phyloP scores from a whole-genome alignment of 1,140 invertebrate genomes.

The Magallana angulata region DNA sequence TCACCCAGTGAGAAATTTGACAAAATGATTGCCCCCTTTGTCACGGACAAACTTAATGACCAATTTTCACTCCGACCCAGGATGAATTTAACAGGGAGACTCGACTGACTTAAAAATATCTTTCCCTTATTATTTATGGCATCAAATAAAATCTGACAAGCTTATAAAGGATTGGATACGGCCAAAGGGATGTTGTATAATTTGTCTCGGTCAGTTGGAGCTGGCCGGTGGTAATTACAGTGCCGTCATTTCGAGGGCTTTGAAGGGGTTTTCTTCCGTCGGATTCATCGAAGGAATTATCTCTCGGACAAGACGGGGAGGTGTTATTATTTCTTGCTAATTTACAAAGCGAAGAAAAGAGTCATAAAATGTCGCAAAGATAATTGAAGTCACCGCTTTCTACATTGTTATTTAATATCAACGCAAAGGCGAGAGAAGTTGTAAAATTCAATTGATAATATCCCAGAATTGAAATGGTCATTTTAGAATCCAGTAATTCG shows the following conservation, averaged over 20 bases:
- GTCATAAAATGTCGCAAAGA: constrained; percentile 22
- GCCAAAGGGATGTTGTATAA: constrained; percentile 43
- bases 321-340: constrained; percentile 15
- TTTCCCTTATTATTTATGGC: constrained; percentile 45
- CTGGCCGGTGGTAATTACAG: constrained; percentile 42
- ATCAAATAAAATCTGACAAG: constrained; percentile 43
- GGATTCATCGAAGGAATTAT: constrained; percentile 19
- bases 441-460: constrained; percentile 21
- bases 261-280: background rate
- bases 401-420: constrained; percentile 26
- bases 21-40: constrained; percentile 30
- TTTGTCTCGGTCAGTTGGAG: constrained; percentile 40
- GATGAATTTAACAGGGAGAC: constrained; percentile 47
- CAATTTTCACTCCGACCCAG: constrained; percentile 37
- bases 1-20: constrained; percentile 38
- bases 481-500: constrained; percentile 36
- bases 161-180: constrained; percentile 34
- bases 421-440: background rate
- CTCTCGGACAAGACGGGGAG: background rate
- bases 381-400: constrained; percentile 18
- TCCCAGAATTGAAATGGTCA: constrained; percentile 11
- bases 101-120: constrained; percentile 3
- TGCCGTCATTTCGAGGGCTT: background rate
- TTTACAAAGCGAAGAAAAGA: background rate
- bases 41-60: constrained; percentile 24